Evolutionary conservation across 2,888 invertebrate genomes (phyloP), one percentile per base, ranked within the genome.

Genomic region (Oxycera nigricornis): DNA sequence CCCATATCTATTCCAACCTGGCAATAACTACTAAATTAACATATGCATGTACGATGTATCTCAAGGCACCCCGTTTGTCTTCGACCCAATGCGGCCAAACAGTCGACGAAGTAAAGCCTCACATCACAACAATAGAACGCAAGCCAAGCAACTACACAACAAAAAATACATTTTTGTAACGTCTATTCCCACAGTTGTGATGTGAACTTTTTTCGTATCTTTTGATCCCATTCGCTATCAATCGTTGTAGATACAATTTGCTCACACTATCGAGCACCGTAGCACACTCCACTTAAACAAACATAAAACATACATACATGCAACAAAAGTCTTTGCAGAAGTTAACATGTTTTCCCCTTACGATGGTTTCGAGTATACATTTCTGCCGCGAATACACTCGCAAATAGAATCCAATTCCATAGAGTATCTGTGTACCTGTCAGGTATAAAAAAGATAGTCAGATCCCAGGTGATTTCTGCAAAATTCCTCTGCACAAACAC

Each of bases 131-230:
- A 3, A 46, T 17, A n/a, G 17, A 61, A 31, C 61, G 31, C 61
- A 61, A 61, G 61, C 61, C 61, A 61, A 61, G 11, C 26, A 22
- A 59, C 59, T 28, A 20, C 24, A 61, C 30, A 26, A 61, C 30
- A 14, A 46, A 46, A 3, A 14, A 14, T 46, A 17, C 14, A 46
- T 20, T 68, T 75, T 75, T 75, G 75, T 75, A 75, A 75, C 75
- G 73, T 73, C 68, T 73, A 68, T 75, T 75, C 75, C 75, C 75
- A 75, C 75, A 75, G 73, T 73, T 68, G 30, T 61, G 65, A 67
- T 75, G 75, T 75, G 75, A 67, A 72, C 65, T 74, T 74, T 72
- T 74, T 52, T 35, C 9, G 17, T 20, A 26, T 7, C 50, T 26
- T 50, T 50, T 50, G 31, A 39, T 41, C 14, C 39, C 20, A 35